Evolutionary conservation across 2,113 vertebrate genomes (phyloP).

Genomic region (Festucalex cinctus): DNA sequence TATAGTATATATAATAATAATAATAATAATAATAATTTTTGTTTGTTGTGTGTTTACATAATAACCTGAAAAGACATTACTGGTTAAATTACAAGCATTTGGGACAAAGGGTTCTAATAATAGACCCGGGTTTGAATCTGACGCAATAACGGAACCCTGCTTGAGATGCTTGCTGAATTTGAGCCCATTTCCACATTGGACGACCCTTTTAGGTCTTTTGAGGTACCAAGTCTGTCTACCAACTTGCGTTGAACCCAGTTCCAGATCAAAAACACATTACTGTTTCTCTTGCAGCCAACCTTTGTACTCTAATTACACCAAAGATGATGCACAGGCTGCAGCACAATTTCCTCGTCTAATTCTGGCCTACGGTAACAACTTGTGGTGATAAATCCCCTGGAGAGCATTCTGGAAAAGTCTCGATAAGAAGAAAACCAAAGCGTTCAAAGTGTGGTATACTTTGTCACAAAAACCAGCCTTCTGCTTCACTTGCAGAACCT

Average conservation of each 20-base stretch:
- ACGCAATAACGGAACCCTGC: not conserved
- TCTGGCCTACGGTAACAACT: constrained; percentile 27
- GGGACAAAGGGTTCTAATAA: not conserved
- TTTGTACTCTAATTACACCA: constrained; percentile 22
- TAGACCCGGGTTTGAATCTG: not conserved
- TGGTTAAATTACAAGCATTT: not conserved
- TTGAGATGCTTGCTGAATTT: not conserved
- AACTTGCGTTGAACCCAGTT: not conserved
- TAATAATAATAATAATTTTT: no score
- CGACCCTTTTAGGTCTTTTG: not conserved
- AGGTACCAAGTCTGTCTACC: not conserved
- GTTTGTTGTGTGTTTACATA: no score
- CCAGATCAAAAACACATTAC: constrained; percentile 11
- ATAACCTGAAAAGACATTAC: not conserved
- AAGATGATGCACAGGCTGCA: constrained; percentile 37
- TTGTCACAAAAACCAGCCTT: constrained; percentile 39
- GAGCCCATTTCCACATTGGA: not conserved
- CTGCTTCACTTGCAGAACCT: constrained; percentile 41
- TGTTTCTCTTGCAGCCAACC: constrained; percentile 10
- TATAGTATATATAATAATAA: no score
- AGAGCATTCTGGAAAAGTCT: constrained; percentile 20
- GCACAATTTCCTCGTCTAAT: constrained; percentile 17
- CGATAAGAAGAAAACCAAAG: constrained; percentile 25
- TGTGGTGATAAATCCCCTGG: constrained; percentile 3
- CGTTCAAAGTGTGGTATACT: constrained; percentile 31